These are phyloP conservation scores for Drosophila parthenogenetica DNA, from an alignment of 2,888 invertebrate species.

Conservation along the genomic window DNA sequence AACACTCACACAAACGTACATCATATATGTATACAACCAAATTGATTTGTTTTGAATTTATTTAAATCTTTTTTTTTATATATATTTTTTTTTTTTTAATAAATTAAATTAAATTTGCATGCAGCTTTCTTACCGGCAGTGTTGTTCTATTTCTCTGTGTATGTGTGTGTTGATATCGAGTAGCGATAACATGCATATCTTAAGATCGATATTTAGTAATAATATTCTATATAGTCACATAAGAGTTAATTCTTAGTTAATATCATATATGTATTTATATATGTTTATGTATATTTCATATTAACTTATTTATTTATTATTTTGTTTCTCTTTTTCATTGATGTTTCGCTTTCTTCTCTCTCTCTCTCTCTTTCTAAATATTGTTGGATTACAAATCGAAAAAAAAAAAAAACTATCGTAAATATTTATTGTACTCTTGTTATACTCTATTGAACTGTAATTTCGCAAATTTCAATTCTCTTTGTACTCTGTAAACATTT, in stretches of 20 bases:
- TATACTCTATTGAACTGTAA: slow-evolving; percentile 7
- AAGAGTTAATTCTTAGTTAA: neutral
- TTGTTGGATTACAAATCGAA: slow-evolving; percentile 32
- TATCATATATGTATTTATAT: slow-evolving; percentile 1
- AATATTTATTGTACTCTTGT: slow-evolving; percentile 34
- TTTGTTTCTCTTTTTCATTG: slow-evolving; percentile 27
- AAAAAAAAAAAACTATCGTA: slow-evolving; percentile 7
- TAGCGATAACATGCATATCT: slow-evolving; percentile 26
- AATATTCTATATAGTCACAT: neutral
- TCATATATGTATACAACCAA: neutral
- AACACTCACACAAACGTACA: neutral
- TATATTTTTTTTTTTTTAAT: neutral
- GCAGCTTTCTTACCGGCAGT: slow-evolving; percentile 1
- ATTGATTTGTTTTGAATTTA: neutral
- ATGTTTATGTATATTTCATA: slow-evolving; percentile 12
- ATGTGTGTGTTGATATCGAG: slow-evolving; percentile 13
- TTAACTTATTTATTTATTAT: slow-evolving; percentile 26
- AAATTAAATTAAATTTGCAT: slow-evolving; percentile 28
- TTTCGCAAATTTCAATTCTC: slow-evolving; percentile 23
- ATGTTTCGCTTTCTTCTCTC: slow-evolving; percentile 37
- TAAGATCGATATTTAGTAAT: neutral
- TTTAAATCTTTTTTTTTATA: neutral
- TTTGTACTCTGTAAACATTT: slow-evolving; percentile 32
- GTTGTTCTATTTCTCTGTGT: slow-evolving; percentile 4
- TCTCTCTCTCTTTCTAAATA: slow-evolving; percentile 19